phyloP scores from a whole-genome alignment of 2,888 invertebrate species.

The Hesperia comma region DNA sequence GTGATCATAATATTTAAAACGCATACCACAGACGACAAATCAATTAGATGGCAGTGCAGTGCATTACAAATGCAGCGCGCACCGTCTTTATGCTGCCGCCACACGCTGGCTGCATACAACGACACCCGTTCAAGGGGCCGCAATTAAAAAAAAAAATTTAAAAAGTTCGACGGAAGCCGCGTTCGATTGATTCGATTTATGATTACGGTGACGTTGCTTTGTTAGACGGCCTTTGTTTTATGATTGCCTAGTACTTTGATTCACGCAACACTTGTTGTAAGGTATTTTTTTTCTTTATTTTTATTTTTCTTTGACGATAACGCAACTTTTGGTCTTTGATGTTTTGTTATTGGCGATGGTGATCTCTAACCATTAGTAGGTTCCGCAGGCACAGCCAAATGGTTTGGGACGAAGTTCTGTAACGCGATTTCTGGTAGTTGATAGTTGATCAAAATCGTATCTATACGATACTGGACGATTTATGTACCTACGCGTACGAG shows the following conservation, averaged over 20 bases:
- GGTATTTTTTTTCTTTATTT: neutral
- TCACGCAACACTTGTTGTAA: neutral
- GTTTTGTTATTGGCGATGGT: too few species aligned
- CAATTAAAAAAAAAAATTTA: constrained; percentile 50
- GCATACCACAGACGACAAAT: constrained; percentile 43
- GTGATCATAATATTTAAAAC: constrained; percentile 20
- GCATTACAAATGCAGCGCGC: constrained; percentile 52
- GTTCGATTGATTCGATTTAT: constrained; percentile 27
- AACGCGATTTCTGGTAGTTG: too few species aligned
- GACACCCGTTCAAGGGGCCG: constrained; percentile 42
- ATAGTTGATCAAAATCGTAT: too few species aligned
- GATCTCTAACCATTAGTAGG: neutral
- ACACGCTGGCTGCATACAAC: constrained; percentile 49
- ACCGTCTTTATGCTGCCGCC: constrained; percentile 54
- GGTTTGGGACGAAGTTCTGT: neutral
- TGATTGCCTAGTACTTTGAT: neutral
- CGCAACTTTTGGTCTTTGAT: too few species aligned
- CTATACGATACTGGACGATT: too few species aligned
- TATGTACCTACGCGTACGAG: too few species aligned
- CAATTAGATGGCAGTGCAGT: constrained; percentile 48
- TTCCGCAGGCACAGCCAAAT: too few species aligned
- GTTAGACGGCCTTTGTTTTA: neutral
- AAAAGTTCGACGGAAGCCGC: constrained; percentile 33
- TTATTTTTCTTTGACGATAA: too few species aligned
- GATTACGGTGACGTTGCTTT: constrained; percentile 1